Evolutionary conservation across 1,140 invertebrate genomes (phyloP).

Genomic region (Heliconius congener): DNA sequence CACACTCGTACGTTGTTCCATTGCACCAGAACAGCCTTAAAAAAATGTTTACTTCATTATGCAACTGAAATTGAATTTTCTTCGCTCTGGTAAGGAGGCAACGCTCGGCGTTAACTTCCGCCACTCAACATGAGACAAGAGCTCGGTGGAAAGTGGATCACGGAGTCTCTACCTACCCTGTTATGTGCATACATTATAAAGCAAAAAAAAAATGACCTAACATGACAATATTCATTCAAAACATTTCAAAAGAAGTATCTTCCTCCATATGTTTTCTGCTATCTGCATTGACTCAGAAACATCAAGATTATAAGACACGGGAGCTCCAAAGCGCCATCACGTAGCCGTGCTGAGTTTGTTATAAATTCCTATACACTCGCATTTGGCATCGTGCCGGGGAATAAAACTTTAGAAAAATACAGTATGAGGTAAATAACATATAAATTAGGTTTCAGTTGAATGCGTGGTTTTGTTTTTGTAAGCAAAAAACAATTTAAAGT

Average conservation of each 20-base stretch:
- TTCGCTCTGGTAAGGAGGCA: no score
- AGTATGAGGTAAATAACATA: neutral
- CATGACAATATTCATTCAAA: neutral
- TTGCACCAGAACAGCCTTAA: no score
- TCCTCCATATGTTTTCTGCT: neutral
- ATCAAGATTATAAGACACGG: constrained; percentile 15
- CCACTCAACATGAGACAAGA: no score
- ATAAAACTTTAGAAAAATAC: constrained; percentile 34
- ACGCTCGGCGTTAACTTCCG: no score
- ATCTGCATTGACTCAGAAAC: neutral
- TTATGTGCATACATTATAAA: no score
- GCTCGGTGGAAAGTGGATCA: no score
- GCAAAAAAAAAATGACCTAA: no score
- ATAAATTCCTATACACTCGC: constrained; percentile 28
- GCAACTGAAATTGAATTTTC: no score
- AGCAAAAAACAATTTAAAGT: no score
- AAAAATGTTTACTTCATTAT: no score
- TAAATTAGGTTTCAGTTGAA: neutral
- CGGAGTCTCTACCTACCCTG: no score
- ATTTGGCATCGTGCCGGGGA: constrained; percentile 24
- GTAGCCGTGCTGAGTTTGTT: constrained; percentile 32
- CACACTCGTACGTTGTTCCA: no score
- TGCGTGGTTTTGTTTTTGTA: neutral
- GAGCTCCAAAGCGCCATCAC: constrained; percentile 28
- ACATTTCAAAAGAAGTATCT: neutral